phyloP scores from a whole-genome alignment of 2,888 invertebrate species.

The Ommatoiulus sabulosus region DNA sequence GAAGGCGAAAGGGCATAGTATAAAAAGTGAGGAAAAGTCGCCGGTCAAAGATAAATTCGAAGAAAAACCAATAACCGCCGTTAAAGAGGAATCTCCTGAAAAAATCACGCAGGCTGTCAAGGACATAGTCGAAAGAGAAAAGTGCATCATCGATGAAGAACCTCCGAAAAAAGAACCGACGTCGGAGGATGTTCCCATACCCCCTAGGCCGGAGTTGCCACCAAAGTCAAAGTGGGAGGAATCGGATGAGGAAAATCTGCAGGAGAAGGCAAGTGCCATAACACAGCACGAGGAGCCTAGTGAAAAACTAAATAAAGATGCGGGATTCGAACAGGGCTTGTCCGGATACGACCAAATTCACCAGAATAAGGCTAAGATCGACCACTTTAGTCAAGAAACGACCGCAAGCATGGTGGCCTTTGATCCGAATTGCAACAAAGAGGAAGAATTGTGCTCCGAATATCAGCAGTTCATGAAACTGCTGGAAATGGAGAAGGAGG shows the following conservation, averaged over 20 bases:
- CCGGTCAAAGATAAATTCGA: background rate
- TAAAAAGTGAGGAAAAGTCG: background rate
- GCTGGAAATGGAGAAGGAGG: conserved; percentile 56
- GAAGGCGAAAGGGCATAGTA: background rate
- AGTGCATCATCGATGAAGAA: background rate
- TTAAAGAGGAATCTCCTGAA: background rate
- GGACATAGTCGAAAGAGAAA: background rate
- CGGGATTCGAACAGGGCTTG: background rate
- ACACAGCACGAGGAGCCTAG: background rate
- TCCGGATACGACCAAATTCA: background rate
- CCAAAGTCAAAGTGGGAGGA: conserved; percentile 22
- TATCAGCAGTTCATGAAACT: conserved; percentile 59
- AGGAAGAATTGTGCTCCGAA: conserved; percentile 55
- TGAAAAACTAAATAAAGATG: background rate
- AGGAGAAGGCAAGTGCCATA: background rate
- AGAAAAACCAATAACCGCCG: background rate
- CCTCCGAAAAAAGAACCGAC: background rate
- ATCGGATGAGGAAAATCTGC: background rate
- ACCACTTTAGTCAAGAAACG: background rate
- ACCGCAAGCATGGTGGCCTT: background rate
- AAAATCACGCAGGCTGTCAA: background rate
- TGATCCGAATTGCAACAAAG: conserved; percentile 13
- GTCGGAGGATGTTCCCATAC: background rate
- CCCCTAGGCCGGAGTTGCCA: background rate
- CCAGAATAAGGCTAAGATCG: background rate